Conservation (phyloP, 1,140 invertebrate genomes). For the Zaprionus davidi region DNA sequence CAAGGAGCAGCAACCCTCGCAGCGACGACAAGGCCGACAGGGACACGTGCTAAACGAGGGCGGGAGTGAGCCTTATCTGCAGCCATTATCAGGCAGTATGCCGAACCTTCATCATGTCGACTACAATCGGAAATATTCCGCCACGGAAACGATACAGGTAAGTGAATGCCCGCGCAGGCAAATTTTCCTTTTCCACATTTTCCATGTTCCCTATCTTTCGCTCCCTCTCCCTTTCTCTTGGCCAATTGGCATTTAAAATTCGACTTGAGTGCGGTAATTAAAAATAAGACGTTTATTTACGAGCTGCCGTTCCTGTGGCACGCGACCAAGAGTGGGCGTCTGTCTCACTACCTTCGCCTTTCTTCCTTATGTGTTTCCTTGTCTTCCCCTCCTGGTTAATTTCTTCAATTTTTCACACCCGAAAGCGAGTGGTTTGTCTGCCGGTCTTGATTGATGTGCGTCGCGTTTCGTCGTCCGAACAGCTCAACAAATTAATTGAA, state of each 20-base stretch:
- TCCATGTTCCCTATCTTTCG: background rate
- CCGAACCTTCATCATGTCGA: constrained; percentile 83
- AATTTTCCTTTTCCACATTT: constrained; percentile 3
- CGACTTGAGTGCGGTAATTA: constrained; percentile 74
- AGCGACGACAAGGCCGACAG: constrained; percentile 22
- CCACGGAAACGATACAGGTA: constrained; percentile 84
- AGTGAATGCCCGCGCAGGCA: constrained; percentile 42
- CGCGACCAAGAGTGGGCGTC: constrained; percentile 54
- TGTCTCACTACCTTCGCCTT: background rate
- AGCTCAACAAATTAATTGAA: constrained; percentile 78
- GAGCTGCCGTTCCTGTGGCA: constrained; percentile 52
- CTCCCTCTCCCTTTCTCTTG: background rate
- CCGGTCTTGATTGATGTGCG: constrained; percentile 68
- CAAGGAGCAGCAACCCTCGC: constrained; percentile 33
- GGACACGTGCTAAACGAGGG: constrained; percentile 68
- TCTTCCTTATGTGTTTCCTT: constrained; percentile 11
- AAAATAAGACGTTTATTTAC: constrained; percentile 77
- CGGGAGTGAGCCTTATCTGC: constrained; percentile 50
- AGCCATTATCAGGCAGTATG: constrained; percentile 73
- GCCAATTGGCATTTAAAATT: constrained; percentile 52
- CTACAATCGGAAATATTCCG: constrained; percentile 84
- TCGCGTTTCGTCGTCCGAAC: constrained; percentile 52
- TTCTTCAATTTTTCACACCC: constrained; percentile 63
- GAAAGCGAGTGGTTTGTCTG: constrained; percentile 24
- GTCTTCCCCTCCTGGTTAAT: constrained; percentile 18